phyloP scores from a whole-genome alignment of 2,797 vertebrate species.

The Kryptopterus vitreolus region DNA sequence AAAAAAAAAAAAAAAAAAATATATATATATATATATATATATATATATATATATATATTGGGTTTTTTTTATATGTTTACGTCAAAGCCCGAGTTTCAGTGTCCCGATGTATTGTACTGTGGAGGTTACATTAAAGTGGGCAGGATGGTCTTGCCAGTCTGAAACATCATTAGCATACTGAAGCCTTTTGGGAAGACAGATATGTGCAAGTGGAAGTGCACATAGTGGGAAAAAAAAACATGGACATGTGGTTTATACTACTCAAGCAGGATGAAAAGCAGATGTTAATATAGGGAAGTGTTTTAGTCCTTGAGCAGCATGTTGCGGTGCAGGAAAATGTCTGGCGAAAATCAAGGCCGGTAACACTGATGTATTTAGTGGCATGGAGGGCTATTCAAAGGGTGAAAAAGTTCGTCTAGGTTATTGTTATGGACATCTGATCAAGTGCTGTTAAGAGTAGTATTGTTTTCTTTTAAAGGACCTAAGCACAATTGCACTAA shows the following conservation, averaged over 20 bases:
- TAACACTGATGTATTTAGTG: background rate
- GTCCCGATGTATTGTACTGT: constrained; percentile 65
- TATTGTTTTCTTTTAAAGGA: background rate
- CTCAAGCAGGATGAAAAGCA: background rate
- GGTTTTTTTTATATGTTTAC: too few relatives aligned
- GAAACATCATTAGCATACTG: constrained; percentile 37
- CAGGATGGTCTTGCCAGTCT: constrained; percentile 53
- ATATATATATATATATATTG: too few relatives aligned
- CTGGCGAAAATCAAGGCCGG: background rate
- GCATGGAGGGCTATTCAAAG: background rate
- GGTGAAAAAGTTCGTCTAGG: background rate
- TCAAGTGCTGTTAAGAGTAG: background rate
- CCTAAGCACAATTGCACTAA: background rate
- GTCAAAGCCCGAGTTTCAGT: constrained; percentile 63
- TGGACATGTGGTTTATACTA: constrained; percentile 12
- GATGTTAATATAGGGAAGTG: background rate
- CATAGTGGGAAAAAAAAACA: constrained; percentile 8
- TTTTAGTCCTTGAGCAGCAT: background rate
- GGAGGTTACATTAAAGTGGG: constrained; percentile 56
- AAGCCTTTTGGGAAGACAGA: constrained; percentile 37
- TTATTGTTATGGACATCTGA: background rate
- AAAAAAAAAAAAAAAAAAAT: background rate
- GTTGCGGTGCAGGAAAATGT: background rate
- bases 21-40: too few relatives aligned
- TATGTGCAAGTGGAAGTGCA: background rate